Percentiles rank a stretch among this genome's conserved stretches.
Conservation (phyloP, 1,140 invertebrate species). For the Pseudoatta argentina region DNA sequence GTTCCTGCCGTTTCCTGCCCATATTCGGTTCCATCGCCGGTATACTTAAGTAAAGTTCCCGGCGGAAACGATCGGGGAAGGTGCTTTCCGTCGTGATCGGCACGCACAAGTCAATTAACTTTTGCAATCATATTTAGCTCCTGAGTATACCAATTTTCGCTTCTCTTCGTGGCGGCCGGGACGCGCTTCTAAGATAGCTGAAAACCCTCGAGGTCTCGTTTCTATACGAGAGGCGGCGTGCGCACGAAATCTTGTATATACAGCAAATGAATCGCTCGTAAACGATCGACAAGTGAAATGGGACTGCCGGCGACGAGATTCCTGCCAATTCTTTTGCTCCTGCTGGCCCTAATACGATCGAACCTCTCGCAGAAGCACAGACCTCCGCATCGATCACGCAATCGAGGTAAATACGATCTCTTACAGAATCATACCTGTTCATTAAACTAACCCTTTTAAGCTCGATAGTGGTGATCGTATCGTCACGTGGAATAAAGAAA, state of each 20-base stretch:
- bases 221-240: constrained; percentile 3
- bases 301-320: constrained; percentile 66
- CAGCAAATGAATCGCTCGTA: constrained; percentile 74
- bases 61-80: constrained; percentile 12
- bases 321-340: constrained; percentile 73
- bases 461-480: constrained; percentile 14
- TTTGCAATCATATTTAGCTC: constrained; percentile 50
- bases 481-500: background rate
- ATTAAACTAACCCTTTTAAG: background rate
- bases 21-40: constrained; percentile 5
- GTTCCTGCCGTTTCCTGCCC: background rate
- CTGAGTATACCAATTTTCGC: background rate
- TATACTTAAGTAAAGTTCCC: background rate
- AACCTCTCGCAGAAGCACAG: constrained; percentile 72
- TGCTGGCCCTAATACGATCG: constrained; percentile 69
- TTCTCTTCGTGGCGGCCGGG: background rate
- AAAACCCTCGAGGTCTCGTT: background rate
- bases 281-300: constrained; percentile 69
- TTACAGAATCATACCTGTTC: constrained; percentile 15
- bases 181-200: background rate
- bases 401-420: constrained; percentile 75
- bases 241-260: constrained; percentile 16
- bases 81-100: background rate
- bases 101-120: constrained; percentile 32
- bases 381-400: constrained; percentile 53